These are phyloP conservation scores for Labrus mixtus DNA, from an alignment of 2,113 vertebrate species.

Conservation along the genomic window DNA sequence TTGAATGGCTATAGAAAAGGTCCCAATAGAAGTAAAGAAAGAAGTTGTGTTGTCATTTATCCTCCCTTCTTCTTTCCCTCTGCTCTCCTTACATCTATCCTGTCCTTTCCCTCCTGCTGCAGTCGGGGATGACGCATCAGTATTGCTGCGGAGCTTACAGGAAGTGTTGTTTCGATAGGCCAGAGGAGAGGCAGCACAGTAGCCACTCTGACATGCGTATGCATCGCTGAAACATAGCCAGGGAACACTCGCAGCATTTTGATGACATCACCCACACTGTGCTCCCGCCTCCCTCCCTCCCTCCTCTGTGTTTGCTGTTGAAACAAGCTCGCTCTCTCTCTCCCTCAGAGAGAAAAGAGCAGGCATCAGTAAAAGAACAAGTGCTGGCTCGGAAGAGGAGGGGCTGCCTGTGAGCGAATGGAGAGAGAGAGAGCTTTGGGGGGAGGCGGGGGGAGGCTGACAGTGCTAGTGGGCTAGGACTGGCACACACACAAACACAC, in stretches of 20 bases:
- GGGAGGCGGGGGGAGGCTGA: constrained; percentile 68
- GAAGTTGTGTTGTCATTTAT: constrained; percentile 16
- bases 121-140: constrained; percentile 84
- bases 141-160: constrained; percentile 76
- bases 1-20: constrained; percentile 14
- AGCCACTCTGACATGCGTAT: constrained; percentile 75
- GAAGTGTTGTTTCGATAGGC: constrained; percentile 78
- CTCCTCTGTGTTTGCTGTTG: constrained; percentile 61
- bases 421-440: constrained; percentile 64
- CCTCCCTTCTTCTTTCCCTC: constrained; percentile 15
- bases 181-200: constrained; percentile 71
- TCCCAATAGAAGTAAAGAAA: background rate
- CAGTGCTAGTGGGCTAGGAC: constrained; percentile 74
- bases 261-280: constrained; percentile 81
- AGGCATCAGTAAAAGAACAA: constrained; percentile 75
- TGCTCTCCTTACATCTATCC: constrained; percentile 57
- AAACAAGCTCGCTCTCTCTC: constrained; percentile 64
- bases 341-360: constrained; percentile 63
- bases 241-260: constrained; percentile 82
- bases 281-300: constrained; percentile 45
- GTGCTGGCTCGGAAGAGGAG: constrained; percentile 71
- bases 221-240: constrained; percentile 80
- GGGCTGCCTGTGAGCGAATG: constrained; percentile 75
- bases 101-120: constrained; percentile 70
- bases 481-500: constrained; percentile 69